Base-by-base conservation (phyloP, 2,888 invertebrate genomes). In the Octonoba sinensis region DNA sequence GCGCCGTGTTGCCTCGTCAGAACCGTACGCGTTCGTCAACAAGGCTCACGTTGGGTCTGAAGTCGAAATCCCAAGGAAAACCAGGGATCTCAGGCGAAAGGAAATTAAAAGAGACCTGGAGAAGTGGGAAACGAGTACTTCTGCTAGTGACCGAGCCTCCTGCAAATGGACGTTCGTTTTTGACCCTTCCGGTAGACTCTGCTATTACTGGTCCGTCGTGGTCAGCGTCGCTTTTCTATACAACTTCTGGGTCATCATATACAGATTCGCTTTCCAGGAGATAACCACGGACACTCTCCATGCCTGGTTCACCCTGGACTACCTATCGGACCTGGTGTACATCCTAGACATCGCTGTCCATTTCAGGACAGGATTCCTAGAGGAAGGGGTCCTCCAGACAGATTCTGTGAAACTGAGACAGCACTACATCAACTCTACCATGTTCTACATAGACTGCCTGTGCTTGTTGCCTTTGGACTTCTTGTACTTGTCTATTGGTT, bases 251-350 rank as follows among this genome's bases (percentile, higher is more conserved):
- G 96, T 96, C 90, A 96, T 98, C 91, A 96, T 97, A 89, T 98
- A 97, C 91, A 93, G 98, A 90, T 98, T 97, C 92, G 96, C 98
- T 90, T 99, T 99, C 90, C 95, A 97, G 90, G 98, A 98, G 91
- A 97, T 97, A 87, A 95, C 87, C 85, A 79, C 92, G 85, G 93
- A 95, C 88, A 96, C 95, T 87, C 91, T 96, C 85, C 92, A 95
- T 87, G 93, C 96, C 87, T 99, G 98, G 98, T 97, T 99, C 90
- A 94, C 95, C 88, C 91, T 99, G 90, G 99, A 99, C 91, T 98
- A 98, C 90, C 92, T 96, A 88, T 95, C 97, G 86, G 99, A 99
- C 90, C 93, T 97, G 89, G 92, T 98, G 86, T 99, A 99, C 91
- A 90, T 97, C 88, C 92, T 96, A 88, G 99, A 99, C 91, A 97